Conservation (phyloP, 1,140 invertebrate species). For the Adoxophyes honmai region DNA sequence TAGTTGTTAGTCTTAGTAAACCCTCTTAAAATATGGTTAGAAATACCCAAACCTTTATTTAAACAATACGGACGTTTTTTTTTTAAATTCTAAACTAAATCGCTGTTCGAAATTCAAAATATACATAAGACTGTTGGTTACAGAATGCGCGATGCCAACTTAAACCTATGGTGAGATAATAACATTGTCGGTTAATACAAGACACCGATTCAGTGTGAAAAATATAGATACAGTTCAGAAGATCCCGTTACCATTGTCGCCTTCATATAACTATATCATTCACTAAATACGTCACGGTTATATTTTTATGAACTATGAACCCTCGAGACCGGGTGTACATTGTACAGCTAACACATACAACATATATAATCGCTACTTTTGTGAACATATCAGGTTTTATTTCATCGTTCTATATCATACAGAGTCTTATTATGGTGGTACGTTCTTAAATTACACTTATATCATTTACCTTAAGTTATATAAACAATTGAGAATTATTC, state of each 20-base stretch:
- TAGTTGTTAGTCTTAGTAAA: conserved; percentile 58
- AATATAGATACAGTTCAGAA: no score
- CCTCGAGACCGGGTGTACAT: no score
- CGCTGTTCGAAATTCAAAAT: conserved; percentile 20
- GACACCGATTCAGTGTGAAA: no score
- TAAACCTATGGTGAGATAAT: conserved; percentile 45
- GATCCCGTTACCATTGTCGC: no score
- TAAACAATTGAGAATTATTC: background rate
- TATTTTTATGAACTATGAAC: no score
- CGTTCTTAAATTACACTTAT: background rate
- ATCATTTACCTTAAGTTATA: background rate
- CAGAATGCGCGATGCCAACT: no score
- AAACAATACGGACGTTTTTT: conserved; percentile 30
- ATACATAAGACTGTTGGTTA: conserved; percentile 46
- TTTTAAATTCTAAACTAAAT: no score
- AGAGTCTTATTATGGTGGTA: conserved; percentile 11
- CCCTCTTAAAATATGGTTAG: conserved; percentile 66
- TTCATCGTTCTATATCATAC: background rate
- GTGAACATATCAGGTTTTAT: background rate
- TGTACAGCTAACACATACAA: no score
- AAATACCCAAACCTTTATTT: conserved; percentile 65
- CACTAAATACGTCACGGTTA: no score
- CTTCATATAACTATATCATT: no score
- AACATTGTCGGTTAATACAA: no score
- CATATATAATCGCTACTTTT: background rate